Conservation (phyloP, 1,140 invertebrate genomes). For the Nomia melanderi region DNA sequence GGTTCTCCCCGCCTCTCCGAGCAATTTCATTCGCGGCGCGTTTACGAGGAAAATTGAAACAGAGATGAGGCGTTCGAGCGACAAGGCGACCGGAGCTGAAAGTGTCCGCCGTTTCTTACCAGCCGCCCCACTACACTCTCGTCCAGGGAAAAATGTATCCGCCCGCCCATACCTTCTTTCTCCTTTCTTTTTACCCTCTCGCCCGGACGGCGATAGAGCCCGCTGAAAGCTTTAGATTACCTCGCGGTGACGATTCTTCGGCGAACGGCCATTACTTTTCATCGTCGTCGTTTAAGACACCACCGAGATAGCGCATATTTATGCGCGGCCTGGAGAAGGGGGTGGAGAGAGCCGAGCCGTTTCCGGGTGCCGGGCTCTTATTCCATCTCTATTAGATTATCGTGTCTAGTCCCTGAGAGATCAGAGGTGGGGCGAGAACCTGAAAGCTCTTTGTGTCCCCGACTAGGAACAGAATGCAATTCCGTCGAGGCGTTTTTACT, state of each 20-base stretch:
- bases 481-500: slow-evolving; percentile 31
- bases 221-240: slow-evolving; percentile 29
- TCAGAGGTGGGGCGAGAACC: not conserved
- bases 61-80: slow-evolving; percentile 9
- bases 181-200: too few relatives aligned
- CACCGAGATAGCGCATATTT: not conserved
- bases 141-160: slow-evolving; percentile 11
- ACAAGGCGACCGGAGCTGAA: not conserved
- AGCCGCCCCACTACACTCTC: too few relatives aligned
- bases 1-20: not conserved
- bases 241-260: not conserved
- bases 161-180: too few relatives aligned
- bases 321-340: not conserved
- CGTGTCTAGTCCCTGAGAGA: slow-evolving; percentile 3
- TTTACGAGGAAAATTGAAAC: slow-evolving; percentile 38
- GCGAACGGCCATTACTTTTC: slow-evolving; percentile 22
- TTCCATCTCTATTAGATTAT: slow-evolving; percentile 31
- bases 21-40: slow-evolving; percentile 22
- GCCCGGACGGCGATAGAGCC: too few relatives aligned
- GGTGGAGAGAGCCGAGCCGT: not conserved
- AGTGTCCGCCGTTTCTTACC: not conserved
- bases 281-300: slow-evolving; percentile 24
- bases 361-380: slow-evolving; percentile 1
- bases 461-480: slow-evolving; percentile 22
- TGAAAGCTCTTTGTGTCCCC: slow-evolving; percentile 10